phyloP scores from a whole-genome alignment of 2,113 vertebrate genomes.

The Sturnira hondurensis region DNA sequence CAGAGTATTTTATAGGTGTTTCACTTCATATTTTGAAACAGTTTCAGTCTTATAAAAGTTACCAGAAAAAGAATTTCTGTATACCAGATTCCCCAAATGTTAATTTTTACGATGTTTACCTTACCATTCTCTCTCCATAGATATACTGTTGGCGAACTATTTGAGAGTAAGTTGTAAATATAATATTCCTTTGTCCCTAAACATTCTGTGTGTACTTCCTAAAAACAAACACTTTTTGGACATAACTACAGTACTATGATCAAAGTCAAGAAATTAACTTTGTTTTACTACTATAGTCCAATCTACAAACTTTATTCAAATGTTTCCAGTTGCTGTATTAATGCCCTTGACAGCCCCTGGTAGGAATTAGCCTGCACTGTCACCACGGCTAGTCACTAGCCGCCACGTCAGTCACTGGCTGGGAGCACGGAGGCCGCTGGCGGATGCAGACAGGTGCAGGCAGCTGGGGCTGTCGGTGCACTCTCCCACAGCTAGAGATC shows the following conservation, averaged over 20 bases:
- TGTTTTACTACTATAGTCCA: not conserved
- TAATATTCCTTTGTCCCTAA: not conserved
- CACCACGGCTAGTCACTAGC: no score
- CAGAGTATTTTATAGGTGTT: not conserved
- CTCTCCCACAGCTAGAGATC: not conserved
- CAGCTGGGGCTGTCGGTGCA: not conserved
- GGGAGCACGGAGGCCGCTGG: not conserved
- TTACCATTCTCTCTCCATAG: not conserved
- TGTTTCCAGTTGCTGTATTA: not conserved
- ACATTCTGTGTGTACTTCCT: not conserved
- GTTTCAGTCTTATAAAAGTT: not conserved
- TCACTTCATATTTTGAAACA: constrained; percentile 22
- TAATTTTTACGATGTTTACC: not conserved
- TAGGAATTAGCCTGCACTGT: not conserved
- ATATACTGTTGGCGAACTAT: not conserved
- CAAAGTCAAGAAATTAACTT: not conserved
- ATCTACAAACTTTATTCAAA: not conserved
- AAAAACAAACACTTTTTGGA: not conserved
- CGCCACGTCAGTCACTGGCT: not conserved
- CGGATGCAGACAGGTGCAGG: no score
- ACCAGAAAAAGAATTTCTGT: not conserved
- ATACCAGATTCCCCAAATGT: not conserved
- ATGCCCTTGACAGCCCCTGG: not conserved
- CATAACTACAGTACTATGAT: not conserved
- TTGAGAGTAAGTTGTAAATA: not conserved